phyloP scores from a whole-genome alignment of 1,140 invertebrate genomes.

The Cardiocondyla obscurior region DNA sequence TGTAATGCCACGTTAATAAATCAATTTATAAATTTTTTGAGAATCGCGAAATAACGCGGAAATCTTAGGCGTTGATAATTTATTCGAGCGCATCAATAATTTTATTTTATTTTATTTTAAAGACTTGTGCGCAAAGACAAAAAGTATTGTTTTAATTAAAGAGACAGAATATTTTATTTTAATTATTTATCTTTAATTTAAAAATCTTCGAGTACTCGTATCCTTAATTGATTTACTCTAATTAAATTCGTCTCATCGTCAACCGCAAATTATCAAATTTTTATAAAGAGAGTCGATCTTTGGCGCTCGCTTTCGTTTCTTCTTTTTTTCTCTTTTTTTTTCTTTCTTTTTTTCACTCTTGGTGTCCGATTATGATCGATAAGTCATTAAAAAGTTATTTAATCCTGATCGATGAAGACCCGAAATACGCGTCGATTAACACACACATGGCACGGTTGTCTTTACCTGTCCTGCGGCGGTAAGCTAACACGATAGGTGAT shows the following conservation, averaged over 20 bases:
- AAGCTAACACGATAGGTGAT: slow-evolving; percentile 3
- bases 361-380: not conserved
- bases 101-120: not conserved
- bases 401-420: not conserved
- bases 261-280: slow-evolving; percentile 18
- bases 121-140: too few species aligned
- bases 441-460: not conserved
- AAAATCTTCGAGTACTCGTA: not conserved
- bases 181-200: not conserved
- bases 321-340: too few species aligned
- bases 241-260: not conserved
- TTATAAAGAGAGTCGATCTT: not conserved
- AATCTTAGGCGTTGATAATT: not conserved
- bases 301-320: slow-evolving; percentile 19
- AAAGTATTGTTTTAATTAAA: too few species aligned
- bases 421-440: not conserved
- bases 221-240: not conserved
- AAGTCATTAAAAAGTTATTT: slow-evolving; percentile 6
- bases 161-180: too few species aligned
- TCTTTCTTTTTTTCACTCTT: slow-evolving; percentile 7
- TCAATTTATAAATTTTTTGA: not conserved
- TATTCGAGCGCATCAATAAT: not conserved
- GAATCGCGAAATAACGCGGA: not conserved
- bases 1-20: too few species aligned
- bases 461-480: not conserved